These are phyloP conservation scores for Thymelicus lineola DNA, from an alignment of 2,888 invertebrate species.

Conservation along the genomic window DNA sequence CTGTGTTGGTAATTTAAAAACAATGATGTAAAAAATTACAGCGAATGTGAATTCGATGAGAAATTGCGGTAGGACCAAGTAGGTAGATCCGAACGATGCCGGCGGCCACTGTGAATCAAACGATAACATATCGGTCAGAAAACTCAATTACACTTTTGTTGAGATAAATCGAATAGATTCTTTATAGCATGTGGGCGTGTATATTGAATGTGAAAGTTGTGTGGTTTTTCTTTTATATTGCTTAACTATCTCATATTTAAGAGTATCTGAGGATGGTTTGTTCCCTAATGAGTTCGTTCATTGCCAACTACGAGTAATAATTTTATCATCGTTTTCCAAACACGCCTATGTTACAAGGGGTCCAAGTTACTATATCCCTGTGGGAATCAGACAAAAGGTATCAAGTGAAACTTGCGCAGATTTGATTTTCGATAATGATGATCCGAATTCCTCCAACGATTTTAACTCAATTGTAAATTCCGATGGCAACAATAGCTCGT, in stretches of 20 bases:
- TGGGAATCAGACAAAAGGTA: no score
- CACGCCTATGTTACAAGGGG: no score
- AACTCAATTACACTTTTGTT: constrained; percentile 33
- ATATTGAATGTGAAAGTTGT: constrained; percentile 2
- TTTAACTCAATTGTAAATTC: no score
- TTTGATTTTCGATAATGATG: no score
- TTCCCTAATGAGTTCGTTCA: no score
- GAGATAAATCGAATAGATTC: constrained; percentile 13
- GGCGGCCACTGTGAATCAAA: constrained; percentile 32
- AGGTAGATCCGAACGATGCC: constrained; percentile 39
- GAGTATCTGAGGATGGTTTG: no score
- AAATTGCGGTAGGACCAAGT: constrained; percentile 65
- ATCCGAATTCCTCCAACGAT: no score
- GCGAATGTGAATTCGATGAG: constrained; percentile 67
- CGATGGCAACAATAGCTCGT: no score
- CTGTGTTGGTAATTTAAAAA: constrained; percentile 78
- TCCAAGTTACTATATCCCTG: no score
- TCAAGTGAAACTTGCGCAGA: no score
- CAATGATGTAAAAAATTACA: constrained; percentile 77
- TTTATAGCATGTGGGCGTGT: constrained; percentile 6
- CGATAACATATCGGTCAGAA: constrained; percentile 32
- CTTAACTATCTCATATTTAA: neutral
- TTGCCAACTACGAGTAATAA: no score
- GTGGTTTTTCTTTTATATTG: neutral
- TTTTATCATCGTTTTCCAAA: no score